Evolutionary conservation across 2,888 invertebrate species (phyloP).

Genomic region (Dinocampus coccinellae): DNA sequence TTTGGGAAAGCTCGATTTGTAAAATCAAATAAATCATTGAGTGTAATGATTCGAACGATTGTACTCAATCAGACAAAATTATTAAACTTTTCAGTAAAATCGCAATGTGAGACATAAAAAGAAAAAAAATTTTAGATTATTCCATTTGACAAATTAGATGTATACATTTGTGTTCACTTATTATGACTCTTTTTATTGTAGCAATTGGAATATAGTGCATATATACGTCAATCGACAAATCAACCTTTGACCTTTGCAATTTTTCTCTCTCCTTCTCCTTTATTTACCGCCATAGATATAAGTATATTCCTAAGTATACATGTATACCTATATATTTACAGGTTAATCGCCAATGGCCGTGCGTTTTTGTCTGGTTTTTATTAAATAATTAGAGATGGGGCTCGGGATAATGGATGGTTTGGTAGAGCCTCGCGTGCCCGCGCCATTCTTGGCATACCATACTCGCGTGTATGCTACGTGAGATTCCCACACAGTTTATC

Average conservation of each 20-base stretch:
- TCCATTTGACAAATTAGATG: no score
- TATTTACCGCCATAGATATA: constrained; percentile 14
- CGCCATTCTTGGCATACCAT: constrained; percentile 66
- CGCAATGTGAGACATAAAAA: no score
- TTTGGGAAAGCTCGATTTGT: no score
- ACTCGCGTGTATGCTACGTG: constrained; percentile 55
- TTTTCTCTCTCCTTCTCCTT: constrained; percentile 48
- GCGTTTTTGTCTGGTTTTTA: constrained; percentile 57
- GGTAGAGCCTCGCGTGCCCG: constrained; percentile 64
- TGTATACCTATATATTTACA: not conserved
- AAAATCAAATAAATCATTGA: no score
- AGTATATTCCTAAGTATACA: constrained; percentile 2
- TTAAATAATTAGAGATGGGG: constrained; percentile 70
- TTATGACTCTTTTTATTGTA: not conserved
- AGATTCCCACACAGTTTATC: constrained; percentile 65
- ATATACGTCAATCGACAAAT: constrained; percentile 48
- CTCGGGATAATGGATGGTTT: constrained; percentile 65
- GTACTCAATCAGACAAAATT: no score
- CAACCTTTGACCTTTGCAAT: constrained; percentile 62
- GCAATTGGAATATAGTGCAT: not conserved
- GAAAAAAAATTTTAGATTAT: no score
- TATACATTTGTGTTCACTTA: not conserved
- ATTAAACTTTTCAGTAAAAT: no score
- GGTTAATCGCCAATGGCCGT: constrained; percentile 8
- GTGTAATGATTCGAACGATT: no score